These are phyloP conservation scores for Leptarthrus brevirostris DNA, from an alignment of 2,888 invertebrate genomes.

Conservation along the genomic window DNA sequence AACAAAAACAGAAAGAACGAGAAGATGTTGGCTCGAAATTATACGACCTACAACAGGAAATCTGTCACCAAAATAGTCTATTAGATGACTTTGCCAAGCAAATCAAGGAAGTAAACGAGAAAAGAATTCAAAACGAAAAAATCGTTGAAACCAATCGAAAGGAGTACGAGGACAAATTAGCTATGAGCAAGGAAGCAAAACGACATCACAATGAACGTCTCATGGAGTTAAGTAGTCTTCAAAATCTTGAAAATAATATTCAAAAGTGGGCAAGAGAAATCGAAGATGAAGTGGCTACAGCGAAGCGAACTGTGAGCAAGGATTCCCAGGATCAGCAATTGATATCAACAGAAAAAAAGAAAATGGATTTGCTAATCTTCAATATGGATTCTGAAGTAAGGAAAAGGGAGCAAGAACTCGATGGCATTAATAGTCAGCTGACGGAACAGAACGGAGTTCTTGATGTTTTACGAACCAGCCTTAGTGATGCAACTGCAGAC, in stretches of 20 bases:
- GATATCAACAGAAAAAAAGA: constrained; percentile 63
- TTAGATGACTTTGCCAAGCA: constrained; percentile 67
- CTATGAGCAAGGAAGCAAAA: constrained; percentile 60
- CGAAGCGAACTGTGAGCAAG: constrained; percentile 64
- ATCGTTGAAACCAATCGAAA: constrained; percentile 62
- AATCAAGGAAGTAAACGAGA: constrained; percentile 63
- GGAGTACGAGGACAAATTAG: constrained; percentile 62
- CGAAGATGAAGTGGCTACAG: constrained; percentile 63
- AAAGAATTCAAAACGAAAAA: constrained; percentile 64
- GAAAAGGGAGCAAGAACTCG: constrained; percentile 75
- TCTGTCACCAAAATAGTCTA: constrained; percentile 66
- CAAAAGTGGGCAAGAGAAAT: constrained; percentile 64
- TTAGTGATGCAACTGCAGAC: constrained; percentile 78
- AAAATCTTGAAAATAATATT: constrained; percentile 63
- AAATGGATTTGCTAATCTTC: constrained; percentile 75
- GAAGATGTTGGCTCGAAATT: constrained; percentile 67
- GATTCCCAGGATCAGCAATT: constrained; percentile 65
- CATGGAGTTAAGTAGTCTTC: constrained; percentile 62
- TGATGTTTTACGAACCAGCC: constrained; percentile 70
- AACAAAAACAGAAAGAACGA: constrained; percentile 60
- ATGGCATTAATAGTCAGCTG: constrained; percentile 74
- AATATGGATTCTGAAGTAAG: constrained; percentile 77
- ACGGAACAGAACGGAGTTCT: constrained; percentile 75
- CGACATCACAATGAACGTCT: constrained; percentile 60
- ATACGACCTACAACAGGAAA: constrained; percentile 69